phyloP scores from a whole-genome alignment of 1,140 invertebrate genomes.

The Drosophila teissieri region DNA sequence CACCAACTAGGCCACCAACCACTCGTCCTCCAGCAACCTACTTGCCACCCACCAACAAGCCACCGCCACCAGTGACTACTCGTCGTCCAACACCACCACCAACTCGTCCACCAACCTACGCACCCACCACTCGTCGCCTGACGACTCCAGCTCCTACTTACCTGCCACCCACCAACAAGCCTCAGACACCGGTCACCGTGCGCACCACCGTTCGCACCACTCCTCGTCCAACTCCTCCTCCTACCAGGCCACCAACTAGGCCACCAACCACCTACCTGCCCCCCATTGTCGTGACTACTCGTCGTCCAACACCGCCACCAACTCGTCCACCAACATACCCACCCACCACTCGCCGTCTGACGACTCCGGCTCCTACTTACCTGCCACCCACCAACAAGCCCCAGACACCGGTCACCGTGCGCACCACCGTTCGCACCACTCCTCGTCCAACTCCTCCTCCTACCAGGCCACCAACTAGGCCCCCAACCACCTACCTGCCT shows the following conservation, averaged over 20 bases:
- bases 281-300: slow-evolving; percentile 29
- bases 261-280: slow-evolving; percentile 25
- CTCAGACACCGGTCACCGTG: slow-evolving; percentile 18
- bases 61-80: slow-evolving; percentile 30
- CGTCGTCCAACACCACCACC: background rate
- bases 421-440: slow-evolving; percentile 37
- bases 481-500: slow-evolving; percentile 16
- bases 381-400: slow-evolving; percentile 46
- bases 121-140: no score
- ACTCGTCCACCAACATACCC: slow-evolving; percentile 9
- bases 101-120: no score
- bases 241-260: no score
- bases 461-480: slow-evolving; percentile 37
- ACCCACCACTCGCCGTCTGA: slow-evolving; percentile 6
- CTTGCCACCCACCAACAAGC: slow-evolving; percentile 29
- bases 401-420: slow-evolving; percentile 19
- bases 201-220: slow-evolving; percentile 32
- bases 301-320: slow-evolving; percentile 33
- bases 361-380: slow-evolving; percentile 45
- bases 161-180: slow-evolving; percentile 44
- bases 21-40: slow-evolving; percentile 18
- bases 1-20: slow-evolving; percentile 26
- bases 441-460: slow-evolving; percentile 46
- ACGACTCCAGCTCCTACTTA: slow-evolving; percentile 45
- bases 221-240: slow-evolving; percentile 40